Base-by-base conservation (phyloP, 2,113 vertebrate species). In the Ictalurus furcatus region DNA sequence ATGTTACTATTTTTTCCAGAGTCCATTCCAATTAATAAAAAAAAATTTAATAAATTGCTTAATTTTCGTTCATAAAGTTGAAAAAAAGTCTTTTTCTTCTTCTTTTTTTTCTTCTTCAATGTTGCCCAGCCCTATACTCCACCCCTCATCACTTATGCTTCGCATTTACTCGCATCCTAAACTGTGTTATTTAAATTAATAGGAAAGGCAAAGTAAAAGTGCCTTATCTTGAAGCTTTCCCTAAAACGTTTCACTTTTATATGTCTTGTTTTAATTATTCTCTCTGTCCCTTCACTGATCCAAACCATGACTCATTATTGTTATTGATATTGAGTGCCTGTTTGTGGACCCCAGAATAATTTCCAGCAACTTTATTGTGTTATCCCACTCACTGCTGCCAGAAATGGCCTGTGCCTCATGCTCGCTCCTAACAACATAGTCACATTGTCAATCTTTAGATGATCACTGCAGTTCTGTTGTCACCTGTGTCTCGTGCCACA, bases 361-460 rank as follows among this genome's bases (percentile, higher is more conserved):
- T 90, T 90, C 85, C 90, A 90, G 40, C 81, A 85, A 25, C 86
- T 91, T 91, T 89, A 92, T 90, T 91, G 58, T 82, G 88, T 91
- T 91, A 90, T 80, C 69, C 81, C 25, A 79, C 69, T 87, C 85
- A 34, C 67, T 74, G 34, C 19, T 40, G 7, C 71, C 19, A 74
- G 34, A 74, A 73, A 37, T 40, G 34, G 6, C 71, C 30, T 9
- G 37, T 40, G 13, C 13, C n/a, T 69, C 67, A 7, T 30, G 13
- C 67, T 69, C 4, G 5, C 6, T 6, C 67, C 67, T 69, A 4
- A 13, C 63, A n/a, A 28, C 12, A 69, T 34, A 44, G 37, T 76
- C 44, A 28, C 74, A 28, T 52, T 23, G 73, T 78, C 74, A 52
- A 2, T 14, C 40, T 23, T 6, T 78, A 48, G 19, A 78, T 52